phyloP scores from a whole-genome alignment of 2,888 invertebrate genomes.

The Acleris emargana region DNA sequence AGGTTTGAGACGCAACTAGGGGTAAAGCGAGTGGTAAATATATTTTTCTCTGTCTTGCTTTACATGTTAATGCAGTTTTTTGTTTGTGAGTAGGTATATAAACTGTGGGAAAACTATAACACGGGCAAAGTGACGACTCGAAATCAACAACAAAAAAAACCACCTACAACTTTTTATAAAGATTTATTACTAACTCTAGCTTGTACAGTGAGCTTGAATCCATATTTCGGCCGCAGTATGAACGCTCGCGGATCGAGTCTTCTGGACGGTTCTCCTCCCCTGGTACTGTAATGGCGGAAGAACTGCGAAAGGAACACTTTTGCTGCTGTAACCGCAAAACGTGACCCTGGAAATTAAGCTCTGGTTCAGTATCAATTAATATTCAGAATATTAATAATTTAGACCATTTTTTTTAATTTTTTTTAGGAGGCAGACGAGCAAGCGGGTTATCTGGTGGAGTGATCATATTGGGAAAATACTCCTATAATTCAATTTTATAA shows the following conservation, averaged over 20 bases:
- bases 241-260: conserved; percentile 56
- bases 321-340: conserved; percentile 64
- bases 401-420: too few species aligned
- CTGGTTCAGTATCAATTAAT: neutral
- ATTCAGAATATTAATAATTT: neutral
- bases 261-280: conserved; percentile 39
- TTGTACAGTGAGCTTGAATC: conserved; percentile 55
- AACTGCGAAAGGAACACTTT: conserved; percentile 62
- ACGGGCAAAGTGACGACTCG: too few species aligned
- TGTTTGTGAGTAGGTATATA: too few species aligned
- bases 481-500: too few species aligned
- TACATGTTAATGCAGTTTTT: too few species aligned
- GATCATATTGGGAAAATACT: too few species aligned
- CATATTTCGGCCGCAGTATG: conserved; percentile 58
- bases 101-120: too few species aligned
- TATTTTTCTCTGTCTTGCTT: too few species aligned
- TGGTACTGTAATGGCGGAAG: conserved; percentile 52
- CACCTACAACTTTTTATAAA: neutral
- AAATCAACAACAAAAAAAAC: neutral
- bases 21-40: too few species aligned
- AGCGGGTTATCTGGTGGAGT: too few species aligned
- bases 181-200: conserved; percentile 43
- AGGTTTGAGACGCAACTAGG: too few species aligned
- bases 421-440: too few species aligned
- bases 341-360: conserved; percentile 52